Conservation (phyloP, 2,113 vertebrate genomes). For the Nothobranchius furzeri region DNA sequence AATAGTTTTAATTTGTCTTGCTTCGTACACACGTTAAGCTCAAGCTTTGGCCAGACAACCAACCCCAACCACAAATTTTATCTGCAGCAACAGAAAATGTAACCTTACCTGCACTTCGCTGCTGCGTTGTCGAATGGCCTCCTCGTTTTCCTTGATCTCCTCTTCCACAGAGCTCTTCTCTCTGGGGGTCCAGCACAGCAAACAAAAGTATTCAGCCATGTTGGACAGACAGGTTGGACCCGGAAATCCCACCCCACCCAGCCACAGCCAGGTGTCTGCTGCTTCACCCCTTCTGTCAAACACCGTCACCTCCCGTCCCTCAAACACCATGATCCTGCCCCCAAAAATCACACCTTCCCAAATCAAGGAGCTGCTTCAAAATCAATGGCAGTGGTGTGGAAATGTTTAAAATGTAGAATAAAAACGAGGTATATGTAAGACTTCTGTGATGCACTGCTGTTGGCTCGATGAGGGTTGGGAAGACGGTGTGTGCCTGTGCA, state of each 20-base stretch:
- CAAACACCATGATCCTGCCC: conserved; percentile 80
- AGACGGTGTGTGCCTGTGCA: conserved; percentile 66
- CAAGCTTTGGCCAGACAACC: no score
- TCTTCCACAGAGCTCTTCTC: conserved; percentile 96
- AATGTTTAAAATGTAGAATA: neutral
- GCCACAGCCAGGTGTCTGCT: conserved; percentile 34
- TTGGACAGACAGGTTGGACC: conserved; percentile 83
- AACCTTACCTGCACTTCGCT: conserved; percentile 90
- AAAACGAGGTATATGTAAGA: neutral
- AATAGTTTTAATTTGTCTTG: no score
- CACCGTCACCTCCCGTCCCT: conserved; percentile 80
- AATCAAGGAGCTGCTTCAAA: conserved; percentile 2
- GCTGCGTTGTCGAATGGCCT: conserved; percentile 89
- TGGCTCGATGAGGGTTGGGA: neutral
- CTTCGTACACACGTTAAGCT: no score
- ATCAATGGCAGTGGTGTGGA: conserved; percentile 16
- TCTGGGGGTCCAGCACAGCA: conserved; percentile 95
- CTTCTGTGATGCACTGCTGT: conserved; percentile 1
- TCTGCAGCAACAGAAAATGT: neutral
- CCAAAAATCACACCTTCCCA: conserved; percentile 23
- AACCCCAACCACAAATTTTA: no score
- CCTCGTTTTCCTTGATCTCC: conserved; percentile 97
- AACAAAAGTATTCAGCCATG: conserved; percentile 90
- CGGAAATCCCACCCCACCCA: conserved; percentile 75
- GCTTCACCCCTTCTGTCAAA: conserved; percentile 61